Evolutionary conservation across 2,888 invertebrate species (phyloP).

Genomic region (Hydropsyche betteni): DNA sequence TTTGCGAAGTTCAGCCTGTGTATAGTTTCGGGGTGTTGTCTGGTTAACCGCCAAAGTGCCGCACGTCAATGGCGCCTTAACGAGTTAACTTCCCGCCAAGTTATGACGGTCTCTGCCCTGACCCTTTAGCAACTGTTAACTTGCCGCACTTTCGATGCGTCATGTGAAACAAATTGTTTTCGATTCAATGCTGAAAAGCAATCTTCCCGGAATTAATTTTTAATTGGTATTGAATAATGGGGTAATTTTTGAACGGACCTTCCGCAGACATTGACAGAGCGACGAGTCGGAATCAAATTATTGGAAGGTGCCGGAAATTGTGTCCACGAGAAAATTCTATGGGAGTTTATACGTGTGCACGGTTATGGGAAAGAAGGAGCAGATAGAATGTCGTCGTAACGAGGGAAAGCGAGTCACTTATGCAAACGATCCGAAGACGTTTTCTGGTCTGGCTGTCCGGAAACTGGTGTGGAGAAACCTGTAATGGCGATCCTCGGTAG

Average conservation of each 20-base stretch:
- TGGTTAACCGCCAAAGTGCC: constrained; percentile 8
- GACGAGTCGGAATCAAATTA: too few relatives aligned
- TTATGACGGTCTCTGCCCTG: constrained; percentile 23
- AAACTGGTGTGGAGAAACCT: not conserved
- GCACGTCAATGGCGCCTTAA: constrained; percentile 33
- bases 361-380: not conserved
- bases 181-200: too few relatives aligned
- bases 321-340: too few relatives aligned
- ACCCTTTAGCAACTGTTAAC: not conserved
- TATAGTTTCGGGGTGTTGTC: not conserved
- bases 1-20: too few relatives aligned
- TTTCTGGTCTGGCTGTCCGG: constrained; percentile 27
- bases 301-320: too few relatives aligned
- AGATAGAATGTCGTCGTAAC: constrained; percentile 10
- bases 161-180: too few relatives aligned
- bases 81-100: constrained; percentile 29
- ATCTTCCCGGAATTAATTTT: too few relatives aligned
- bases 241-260: too few relatives aligned
- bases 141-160: not conserved
- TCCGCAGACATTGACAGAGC: too few relatives aligned
- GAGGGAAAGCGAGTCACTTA: constrained; percentile 19
- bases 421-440: constrained; percentile 30
- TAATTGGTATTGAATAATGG: too few relatives aligned
- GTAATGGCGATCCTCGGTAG: constrained; percentile 14
- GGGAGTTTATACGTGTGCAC: too few relatives aligned